Base-by-base conservation (phyloP, 2,797 vertebrate genomes). In the Chelidonichthys spinosus region DNA sequence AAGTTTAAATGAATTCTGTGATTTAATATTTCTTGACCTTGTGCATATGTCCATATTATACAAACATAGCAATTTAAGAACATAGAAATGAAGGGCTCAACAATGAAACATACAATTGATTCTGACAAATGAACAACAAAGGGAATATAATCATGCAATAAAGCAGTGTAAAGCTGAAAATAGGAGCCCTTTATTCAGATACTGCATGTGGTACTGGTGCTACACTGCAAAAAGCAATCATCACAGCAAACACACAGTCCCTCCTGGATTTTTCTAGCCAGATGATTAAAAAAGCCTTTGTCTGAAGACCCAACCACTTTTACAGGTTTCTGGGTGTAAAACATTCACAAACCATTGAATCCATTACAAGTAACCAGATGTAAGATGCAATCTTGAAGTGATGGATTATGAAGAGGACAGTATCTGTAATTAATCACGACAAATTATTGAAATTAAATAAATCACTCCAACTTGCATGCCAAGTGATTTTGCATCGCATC, bases 401-500 rank as follows among this genome's bases (percentile, higher is more conserved):
- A 79, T 81, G 55, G 39, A 78, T 62, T 64, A 72, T 46, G 40
- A 79, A 74, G 49, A 56, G 6, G 37, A 78, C 37, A 64, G 53
- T 69, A 72, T 73, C 52, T 54, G 15, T 68, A 62, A 68, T 87
- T 74, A 78, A 82, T 84, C 72, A 82, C 15, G 55, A 66, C 63
- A 72, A 72, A 43, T 69, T 54, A 79, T 62, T 75, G 32, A 63
- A 43, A 70, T 76, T 7, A 64, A 74, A 88, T 74, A 70, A 71
- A 85, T 78, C 49, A 64, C 43, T 66, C 53, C n/a, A 53, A 70
- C 49, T 33, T 71, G 69, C 36, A 32, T 4, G 36, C 25, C 32
- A 69, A 60, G n/a, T 49, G 59, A 1, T 72, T 80, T 78, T 72
- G n/a, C 58, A 53, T 40, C 13, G 32, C 5, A 0, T 63, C 17